Percentiles rank a stretch among this genome's conserved stretches.
phyloP scores from a whole-genome alignment of 1,140 invertebrate genomes.

The Archegozetes longisetosus region DNA sequence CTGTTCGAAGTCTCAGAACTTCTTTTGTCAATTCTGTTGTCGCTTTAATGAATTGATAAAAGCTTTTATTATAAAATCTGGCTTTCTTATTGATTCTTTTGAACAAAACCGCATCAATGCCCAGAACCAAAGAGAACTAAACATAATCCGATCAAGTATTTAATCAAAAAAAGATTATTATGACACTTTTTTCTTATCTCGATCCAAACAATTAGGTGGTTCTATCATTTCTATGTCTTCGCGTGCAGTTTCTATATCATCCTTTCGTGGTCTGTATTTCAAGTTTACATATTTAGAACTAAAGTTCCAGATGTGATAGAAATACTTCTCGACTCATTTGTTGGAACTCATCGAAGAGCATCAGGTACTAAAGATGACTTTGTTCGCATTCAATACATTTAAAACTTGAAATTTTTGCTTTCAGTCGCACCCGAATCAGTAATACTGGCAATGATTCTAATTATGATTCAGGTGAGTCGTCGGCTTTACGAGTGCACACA shows the following conservation, averaged over 20 bases:
- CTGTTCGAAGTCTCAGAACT: no score
- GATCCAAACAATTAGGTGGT: constrained; percentile 21
- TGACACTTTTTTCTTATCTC: background rate
- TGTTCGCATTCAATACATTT: no score
- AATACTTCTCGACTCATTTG: constrained; percentile 13
- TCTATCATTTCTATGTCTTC: constrained; percentile 25
- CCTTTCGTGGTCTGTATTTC: constrained; percentile 7
- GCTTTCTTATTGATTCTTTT: no score
- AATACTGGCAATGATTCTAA: constrained; percentile 39
- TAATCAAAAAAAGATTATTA: background rate
- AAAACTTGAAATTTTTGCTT: no score
- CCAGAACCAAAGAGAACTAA: no score
- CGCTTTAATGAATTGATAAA: no score
- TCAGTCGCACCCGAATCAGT: constrained; percentile 36
- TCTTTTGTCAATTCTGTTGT: no score
- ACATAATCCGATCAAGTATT: background rate
- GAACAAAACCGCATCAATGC: no score
- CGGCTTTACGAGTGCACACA: constrained; percentile 51
- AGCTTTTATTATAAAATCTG: no score
- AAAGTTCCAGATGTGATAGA: constrained; percentile 7
- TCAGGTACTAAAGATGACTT: no score
- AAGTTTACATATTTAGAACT: constrained; percentile 11
- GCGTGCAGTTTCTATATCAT: constrained; percentile 18
- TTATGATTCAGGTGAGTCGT: constrained; percentile 48
- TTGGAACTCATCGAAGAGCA: constrained; percentile 1